These are phyloP conservation scores for Araneus ventricosus DNA, from an alignment of 1,140 invertebrate species.

Conservation along the genomic window DNA sequence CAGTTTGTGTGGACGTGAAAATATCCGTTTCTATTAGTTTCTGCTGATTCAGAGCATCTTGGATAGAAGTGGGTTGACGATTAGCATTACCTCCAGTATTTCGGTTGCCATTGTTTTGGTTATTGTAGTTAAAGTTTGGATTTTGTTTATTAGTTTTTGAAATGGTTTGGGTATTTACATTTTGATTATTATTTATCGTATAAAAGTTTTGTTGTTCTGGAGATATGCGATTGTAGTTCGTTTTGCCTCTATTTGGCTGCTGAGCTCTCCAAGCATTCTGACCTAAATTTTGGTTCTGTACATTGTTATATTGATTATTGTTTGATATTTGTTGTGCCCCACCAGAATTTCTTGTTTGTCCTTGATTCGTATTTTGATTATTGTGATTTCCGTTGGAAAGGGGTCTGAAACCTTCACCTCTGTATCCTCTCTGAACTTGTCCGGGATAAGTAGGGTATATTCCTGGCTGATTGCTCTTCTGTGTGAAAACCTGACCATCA, in stretches of 20 bases:
- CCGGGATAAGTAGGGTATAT: slow-evolving; percentile 25
- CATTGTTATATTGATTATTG: slow-evolving; percentile 11
- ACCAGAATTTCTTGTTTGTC: neutral
- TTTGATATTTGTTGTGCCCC: neutral
- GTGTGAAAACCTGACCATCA: neutral
- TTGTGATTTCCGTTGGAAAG: slow-evolving; percentile 25
- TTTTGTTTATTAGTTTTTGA: neutral
- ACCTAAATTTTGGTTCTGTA: slow-evolving; percentile 19
- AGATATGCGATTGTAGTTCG: slow-evolving; percentile 26
- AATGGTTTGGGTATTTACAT: neutral
- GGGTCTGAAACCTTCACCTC: slow-evolving; percentile 54
- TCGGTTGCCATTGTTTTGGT: neutral
- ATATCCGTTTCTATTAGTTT: slow-evolving; percentile 8
- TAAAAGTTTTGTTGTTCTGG: slow-evolving; percentile 63
- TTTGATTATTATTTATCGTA: slow-evolving; percentile 43
- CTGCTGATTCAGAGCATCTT: slow-evolving; percentile 42
- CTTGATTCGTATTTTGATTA: neutral
- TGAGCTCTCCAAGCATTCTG: slow-evolving; percentile 55
- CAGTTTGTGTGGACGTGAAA: neutral
- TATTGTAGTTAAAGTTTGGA: neutral
- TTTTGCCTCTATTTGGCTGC: neutral
- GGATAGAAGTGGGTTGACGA: neutral
- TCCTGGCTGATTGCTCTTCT: neutral
- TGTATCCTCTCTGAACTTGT: slow-evolving; percentile 38
- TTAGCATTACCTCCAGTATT: neutral